phyloP scores from a whole-genome alignment of 2,113 vertebrate species.

The Bambusicola thoracicus region DNA sequence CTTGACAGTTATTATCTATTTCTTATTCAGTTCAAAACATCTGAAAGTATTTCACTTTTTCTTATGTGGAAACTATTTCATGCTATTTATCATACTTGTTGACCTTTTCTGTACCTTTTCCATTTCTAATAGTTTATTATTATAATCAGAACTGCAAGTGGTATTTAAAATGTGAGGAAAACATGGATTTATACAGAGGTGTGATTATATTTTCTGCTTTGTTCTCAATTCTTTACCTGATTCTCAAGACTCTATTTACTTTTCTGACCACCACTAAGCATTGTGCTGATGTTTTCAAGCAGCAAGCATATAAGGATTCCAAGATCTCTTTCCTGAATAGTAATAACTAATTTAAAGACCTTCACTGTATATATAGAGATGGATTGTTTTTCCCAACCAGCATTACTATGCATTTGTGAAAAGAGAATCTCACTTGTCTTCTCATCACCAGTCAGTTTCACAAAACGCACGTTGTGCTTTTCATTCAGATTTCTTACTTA shows the following conservation, averaged over 20 bases:
- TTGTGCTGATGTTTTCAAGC: neutral
- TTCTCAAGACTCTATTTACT: slow-evolving; percentile 29
- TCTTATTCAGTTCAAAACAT: slow-evolving; percentile 17
- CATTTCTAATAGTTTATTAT: slow-evolving; percentile 42
- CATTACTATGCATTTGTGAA: slow-evolving; percentile 3
- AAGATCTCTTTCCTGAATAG: slow-evolving; percentile 26
- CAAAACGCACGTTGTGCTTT: neutral
- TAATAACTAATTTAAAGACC: slow-evolving; percentile 40
- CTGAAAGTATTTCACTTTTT: slow-evolving; percentile 20
- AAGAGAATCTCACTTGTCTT: neutral
- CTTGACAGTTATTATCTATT: slow-evolving; percentile 13
- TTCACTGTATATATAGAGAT: neutral
- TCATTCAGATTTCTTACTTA: neutral
- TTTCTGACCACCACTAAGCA: slow-evolving; percentile 19
- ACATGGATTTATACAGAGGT: neutral
- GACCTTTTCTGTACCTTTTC: slow-evolving; percentile 48
- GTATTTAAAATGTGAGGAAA: neutral
- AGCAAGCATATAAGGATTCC: neutral
- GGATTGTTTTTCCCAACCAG: neutral
- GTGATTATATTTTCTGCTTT: slow-evolving; percentile 39
- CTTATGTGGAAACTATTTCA: neutral
- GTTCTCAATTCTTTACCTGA: neutral
- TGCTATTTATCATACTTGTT: slow-evolving; percentile 33
- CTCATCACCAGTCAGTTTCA: neutral
- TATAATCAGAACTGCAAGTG: slow-evolving; percentile 40